Conservation (phyloP, 2,888 invertebrate genomes). For the Dioctria linearis region DNA sequence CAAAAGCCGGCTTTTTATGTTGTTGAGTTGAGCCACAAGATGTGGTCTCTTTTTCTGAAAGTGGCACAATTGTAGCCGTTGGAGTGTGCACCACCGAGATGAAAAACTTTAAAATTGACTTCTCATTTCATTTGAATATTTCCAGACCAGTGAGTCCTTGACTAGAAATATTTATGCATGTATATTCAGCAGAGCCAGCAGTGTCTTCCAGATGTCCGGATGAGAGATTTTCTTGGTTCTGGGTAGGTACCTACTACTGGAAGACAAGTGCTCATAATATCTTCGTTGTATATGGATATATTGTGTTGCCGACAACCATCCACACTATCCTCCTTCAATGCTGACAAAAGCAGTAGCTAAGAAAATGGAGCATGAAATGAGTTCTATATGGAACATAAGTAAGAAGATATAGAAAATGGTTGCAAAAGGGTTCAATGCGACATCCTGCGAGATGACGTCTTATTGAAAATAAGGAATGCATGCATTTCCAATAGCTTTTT, state of each 20-base stretch:
- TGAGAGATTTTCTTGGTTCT: no score
- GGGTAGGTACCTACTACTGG: background rate
- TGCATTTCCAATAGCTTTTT: conserved; percentile 40
- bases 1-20: background rate
- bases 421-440: conserved; percentile 25
- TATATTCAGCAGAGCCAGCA: background rate
- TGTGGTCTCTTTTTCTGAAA: conserved; percentile 18
- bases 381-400: background rate
- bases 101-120: conserved; percentile 15
- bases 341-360: background rate
- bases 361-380: conserved; percentile 25
- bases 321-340: background rate
- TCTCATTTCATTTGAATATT: background rate
- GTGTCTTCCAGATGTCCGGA: background rate
- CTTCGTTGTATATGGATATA: background rate
- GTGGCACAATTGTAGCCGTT: conserved; percentile 5
- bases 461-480: background rate
- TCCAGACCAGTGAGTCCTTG: background rate
- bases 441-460: background rate
- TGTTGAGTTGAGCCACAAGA: conserved; percentile 35
- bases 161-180: background rate
- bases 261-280: background rate
- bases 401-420: conserved; percentile 8
- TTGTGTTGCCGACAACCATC: background rate
- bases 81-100: background rate